Conservation (phyloP, 2,888 invertebrate species). For the Chymomyza procnemis region DNA sequence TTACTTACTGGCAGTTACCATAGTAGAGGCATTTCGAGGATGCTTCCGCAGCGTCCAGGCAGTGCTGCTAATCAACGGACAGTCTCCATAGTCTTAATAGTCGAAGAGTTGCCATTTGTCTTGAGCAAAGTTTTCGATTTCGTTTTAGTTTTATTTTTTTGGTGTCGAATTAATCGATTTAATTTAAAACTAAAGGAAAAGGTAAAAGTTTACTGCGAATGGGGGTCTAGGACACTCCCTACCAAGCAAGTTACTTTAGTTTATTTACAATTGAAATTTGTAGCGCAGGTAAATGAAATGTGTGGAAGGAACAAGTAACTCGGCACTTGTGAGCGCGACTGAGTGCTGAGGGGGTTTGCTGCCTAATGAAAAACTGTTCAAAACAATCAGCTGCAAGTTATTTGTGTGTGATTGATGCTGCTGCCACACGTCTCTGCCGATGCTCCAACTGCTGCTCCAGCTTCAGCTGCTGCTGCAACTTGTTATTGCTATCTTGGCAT, state of each 20-base stretch:
- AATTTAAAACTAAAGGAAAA: constrained; percentile 52
- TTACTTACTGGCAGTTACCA: background rate
- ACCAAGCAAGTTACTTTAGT: constrained; percentile 30
- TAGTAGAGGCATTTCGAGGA: background rate
- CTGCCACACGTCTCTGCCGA: constrained; percentile 7
- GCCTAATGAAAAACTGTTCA: constrained; percentile 13
- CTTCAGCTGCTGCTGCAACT: background rate
- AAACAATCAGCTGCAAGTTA: constrained; percentile 53
- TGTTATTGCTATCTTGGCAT: constrained; percentile 18
- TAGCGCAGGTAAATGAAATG: constrained; percentile 4
- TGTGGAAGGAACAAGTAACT: too few relatives aligned
- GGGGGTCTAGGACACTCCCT: too few relatives aligned
- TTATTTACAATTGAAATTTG: constrained; percentile 54
- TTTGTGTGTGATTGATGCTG: constrained; percentile 48
- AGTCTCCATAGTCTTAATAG: background rate
- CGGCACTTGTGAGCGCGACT: too few relatives aligned
- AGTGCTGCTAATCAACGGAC: background rate
- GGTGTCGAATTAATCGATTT: constrained; percentile 65
- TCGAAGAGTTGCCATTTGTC: constrained; percentile 40
- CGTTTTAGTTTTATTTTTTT: constrained; percentile 13
- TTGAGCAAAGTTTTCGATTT: constrained; percentile 10
- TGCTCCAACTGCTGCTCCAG: background rate
- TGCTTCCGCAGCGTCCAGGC: background rate
- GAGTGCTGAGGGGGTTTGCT: background rate
- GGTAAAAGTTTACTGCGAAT: constrained; percentile 33